phyloP scores from a whole-genome alignment of 2,888 invertebrate genomes.

The Sarcophaga caerulescens region DNA sequence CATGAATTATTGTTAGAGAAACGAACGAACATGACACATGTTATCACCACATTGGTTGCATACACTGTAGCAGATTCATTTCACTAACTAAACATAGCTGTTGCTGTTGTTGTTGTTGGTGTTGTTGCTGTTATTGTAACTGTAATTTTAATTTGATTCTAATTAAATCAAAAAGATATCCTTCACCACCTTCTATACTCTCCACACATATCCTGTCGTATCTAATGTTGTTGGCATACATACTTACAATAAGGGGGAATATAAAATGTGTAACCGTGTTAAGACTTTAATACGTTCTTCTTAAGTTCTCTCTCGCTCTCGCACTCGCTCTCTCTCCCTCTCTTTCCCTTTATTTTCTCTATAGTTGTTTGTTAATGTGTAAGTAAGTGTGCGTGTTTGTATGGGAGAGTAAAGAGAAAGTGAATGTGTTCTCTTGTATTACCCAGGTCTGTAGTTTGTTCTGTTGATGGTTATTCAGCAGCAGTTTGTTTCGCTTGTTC shows the following conservation, averaged over 20 bases:
- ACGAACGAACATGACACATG: slow-evolving; percentile 7
- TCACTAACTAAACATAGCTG: neutral
- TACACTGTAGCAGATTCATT: neutral
- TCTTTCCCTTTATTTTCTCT: neutral
- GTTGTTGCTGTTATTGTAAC: neutral
- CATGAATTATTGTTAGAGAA: neutral
- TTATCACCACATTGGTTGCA: neutral
- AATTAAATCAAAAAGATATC: slow-evolving; percentile 60
- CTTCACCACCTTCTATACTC: slow-evolving; percentile 30
- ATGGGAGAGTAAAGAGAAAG: too few relatives aligned
- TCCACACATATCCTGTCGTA: neutral
- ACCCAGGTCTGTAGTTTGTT: neutral
- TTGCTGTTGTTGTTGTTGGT: neutral
- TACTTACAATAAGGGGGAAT: slow-evolving; percentile 23
- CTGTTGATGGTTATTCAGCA: neutral
- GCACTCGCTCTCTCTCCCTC: neutral
- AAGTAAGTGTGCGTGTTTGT: neutral
- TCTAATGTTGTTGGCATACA: neutral
- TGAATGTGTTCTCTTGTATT: neutral
- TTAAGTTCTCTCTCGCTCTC: neutral
- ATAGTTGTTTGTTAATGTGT: neutral
- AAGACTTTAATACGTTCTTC: slow-evolving; percentile 39
- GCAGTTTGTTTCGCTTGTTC: too few relatives aligned
- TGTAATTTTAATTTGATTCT: slow-evolving; percentile 57
- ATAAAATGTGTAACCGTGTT: slow-evolving; percentile 39